Base-by-base conservation (phyloP, 2,888 invertebrate species). In the Himalopsyche kuldschensis region DNA sequence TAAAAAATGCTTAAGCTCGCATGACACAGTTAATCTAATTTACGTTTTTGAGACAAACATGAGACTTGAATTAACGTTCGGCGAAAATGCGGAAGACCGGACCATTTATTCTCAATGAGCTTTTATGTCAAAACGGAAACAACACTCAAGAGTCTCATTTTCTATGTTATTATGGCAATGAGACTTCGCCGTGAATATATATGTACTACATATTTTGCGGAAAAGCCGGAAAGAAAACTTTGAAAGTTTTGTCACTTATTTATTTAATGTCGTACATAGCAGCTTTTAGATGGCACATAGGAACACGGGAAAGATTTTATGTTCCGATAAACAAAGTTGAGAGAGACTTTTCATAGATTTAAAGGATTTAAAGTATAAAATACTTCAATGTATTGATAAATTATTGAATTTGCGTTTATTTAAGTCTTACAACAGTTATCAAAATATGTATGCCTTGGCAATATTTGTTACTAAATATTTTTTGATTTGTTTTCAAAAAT, bases 61-160 rank as follows among this genome's bases (percentile, higher is more conserved):
- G 69, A 30, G 69, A 69, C 69, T 69, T 20, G 69, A 69, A 69
- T 69, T 69, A 69, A 69, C 69, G 69, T 11, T 69, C 30, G 24
- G 69, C 27, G 69, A 69, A 30, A 69, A 69, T 27, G 69, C 27
- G 27, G 69, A 69, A 69, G 69, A 69, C 69, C 27, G 10, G 69
- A 69, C 35, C 76, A 76, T 76, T 76, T 76, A 76, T 41, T 41
- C 48, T 79, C 32, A 32, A 55, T 55, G 30, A 30, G 79, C 27
- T 55, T 55, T 79, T 55, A 48, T 20, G 63, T 55, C 31, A 27
- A 17, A 27, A 30, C 27, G 63, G 27, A 30, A 79, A 79, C 79
- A 55, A 55, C 79, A 48, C 79, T 79, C 79, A 15, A 30, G 79
- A 55, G 79, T 55, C 69, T 30, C 69, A 27, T 69, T 69, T 69